Base-by-base conservation (phyloP, 2,113 vertebrate species). In the Verasper variegatus region DNA sequence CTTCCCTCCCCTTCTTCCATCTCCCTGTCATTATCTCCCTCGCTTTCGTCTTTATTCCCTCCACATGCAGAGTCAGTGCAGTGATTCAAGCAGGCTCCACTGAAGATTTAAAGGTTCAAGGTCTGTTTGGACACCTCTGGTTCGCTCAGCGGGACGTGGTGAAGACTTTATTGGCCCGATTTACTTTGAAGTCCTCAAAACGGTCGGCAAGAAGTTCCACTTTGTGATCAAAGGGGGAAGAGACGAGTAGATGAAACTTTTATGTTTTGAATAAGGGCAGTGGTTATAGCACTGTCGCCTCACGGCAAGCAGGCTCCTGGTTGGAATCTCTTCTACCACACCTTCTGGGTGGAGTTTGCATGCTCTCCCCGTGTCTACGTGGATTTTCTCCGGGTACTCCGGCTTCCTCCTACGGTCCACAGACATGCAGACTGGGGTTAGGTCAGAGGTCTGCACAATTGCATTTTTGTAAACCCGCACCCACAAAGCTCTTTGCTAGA, bases 101-200 rank as follows among this genome's bases (percentile, higher is more conserved):
- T 58, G 62, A 80, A 70, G 64, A 58, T 76, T 77, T 86, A 57
- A 71, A 81, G 51, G 71, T 74, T 80, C 56, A 51, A 0, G 56
- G 54, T 71, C 71, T 73, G 65, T 67, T 83, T 81, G 88, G 78
- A 80, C 66, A 61, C 80, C 76, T 67, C 42, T 76, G 67, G 67
- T 66, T 61, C 4, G 10, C 85, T 79, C 83, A 80, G 82, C 76
- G 52, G 81, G 81, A 69, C 67, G 67, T 56, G 68, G 5, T 57
- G 21, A 24, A 64, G 1, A 81, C 69, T 84, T 84, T 85, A 86
- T 76, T 63, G 60, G 69, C 62, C 75, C 31, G 67, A 78, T 79
- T 66, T 68, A 58, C 81, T 91, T 91, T 91, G 90, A 91, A 89
- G 87, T 81, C 31, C 27, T 74, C 51, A 63, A 67, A 81, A 75